These are phyloP conservation scores for Pseudoips prasinana DNA, from an alignment of 2,888 invertebrate species.

Conservation along the genomic window DNA sequence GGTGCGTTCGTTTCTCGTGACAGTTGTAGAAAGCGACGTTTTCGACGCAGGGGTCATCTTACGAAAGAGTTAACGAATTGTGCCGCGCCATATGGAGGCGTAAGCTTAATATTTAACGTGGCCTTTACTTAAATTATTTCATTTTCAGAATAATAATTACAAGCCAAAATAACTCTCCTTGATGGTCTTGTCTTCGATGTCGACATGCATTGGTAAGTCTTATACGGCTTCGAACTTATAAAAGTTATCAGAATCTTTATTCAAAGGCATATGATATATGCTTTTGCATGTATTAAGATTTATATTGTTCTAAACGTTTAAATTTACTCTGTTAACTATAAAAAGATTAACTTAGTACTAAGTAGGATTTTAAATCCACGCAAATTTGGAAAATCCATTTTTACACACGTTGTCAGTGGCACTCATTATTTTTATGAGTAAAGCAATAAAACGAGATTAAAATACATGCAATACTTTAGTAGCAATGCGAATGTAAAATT, in stretches of 20 bases:
- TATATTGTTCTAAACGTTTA: too few relatives aligned
- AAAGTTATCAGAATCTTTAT: conserved; percentile 54
- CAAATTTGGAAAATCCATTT: too few relatives aligned
- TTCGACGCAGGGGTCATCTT: conserved; percentile 62
- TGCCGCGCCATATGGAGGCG: conserved; percentile 45
- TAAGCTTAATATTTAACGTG: conserved; percentile 35
- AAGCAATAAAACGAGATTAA: too few relatives aligned
- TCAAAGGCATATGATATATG: too few relatives aligned
- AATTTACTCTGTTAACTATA: too few relatives aligned
- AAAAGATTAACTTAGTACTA: too few relatives aligned
- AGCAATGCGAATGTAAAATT: too few relatives aligned
- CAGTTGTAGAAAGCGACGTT: conserved; percentile 64
- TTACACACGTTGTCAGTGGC: too few relatives aligned
- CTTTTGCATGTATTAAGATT: too few relatives aligned
- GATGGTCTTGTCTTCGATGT: conserved; percentile 22
- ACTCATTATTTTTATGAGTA: too few relatives aligned
- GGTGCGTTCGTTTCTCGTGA: conserved; percentile 34
- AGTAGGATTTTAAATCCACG: too few relatives aligned
- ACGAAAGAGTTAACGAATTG: conserved; percentile 55
- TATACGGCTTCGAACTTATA: conserved; percentile 41
- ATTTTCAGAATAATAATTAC: conserved; percentile 26
- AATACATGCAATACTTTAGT: too few relatives aligned
- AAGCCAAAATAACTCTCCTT: conserved; percentile 20
- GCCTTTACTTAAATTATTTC: conserved; percentile 22
- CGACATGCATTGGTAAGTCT: conserved; percentile 45